phyloP scores from a whole-genome alignment of 1,140 invertebrate species.

The Eurosta solidaginis region DNA sequence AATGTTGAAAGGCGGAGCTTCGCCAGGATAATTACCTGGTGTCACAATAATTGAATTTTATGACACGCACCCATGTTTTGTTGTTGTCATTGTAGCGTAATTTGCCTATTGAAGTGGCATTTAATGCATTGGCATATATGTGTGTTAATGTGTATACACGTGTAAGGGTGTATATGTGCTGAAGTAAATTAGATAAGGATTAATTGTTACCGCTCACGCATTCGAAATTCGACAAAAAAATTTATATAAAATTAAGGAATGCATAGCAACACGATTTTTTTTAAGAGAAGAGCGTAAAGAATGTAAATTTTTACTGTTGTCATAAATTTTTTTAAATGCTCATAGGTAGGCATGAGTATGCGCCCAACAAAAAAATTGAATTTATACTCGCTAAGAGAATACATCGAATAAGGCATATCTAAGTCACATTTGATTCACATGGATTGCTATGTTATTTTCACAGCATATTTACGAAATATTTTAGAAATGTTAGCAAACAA shows the following conservation, averaged over 20 bases:
- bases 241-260: background rate
- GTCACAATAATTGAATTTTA: conserved; percentile 34
- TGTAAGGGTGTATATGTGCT: background rate
- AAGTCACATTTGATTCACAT: too few relatives aligned
- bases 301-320: background rate
- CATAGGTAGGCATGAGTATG: too few relatives aligned
- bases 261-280: too few relatives aligned
- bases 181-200: conserved; percentile 54
- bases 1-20: too few relatives aligned
- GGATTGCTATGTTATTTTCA: too few relatives aligned
- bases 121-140: background rate
- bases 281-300: background rate
- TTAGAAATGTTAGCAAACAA: too few relatives aligned
- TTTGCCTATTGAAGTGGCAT: background rate
- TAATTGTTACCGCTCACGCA: conserved; percentile 48
- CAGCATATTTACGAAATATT: too few relatives aligned
- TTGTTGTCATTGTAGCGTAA: background rate
- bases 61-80: conserved; percentile 33
- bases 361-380: too few relatives aligned
- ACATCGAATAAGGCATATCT: too few relatives aligned
- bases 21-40: conserved; percentile 27
- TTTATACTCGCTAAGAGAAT: too few relatives aligned
- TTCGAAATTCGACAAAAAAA: background rate
- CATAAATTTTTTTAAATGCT: too few relatives aligned
- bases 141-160: background rate